phyloP scores from a whole-genome alignment of 2,113 vertebrate genomes.

The Drymodes brunneopygia region DNA sequence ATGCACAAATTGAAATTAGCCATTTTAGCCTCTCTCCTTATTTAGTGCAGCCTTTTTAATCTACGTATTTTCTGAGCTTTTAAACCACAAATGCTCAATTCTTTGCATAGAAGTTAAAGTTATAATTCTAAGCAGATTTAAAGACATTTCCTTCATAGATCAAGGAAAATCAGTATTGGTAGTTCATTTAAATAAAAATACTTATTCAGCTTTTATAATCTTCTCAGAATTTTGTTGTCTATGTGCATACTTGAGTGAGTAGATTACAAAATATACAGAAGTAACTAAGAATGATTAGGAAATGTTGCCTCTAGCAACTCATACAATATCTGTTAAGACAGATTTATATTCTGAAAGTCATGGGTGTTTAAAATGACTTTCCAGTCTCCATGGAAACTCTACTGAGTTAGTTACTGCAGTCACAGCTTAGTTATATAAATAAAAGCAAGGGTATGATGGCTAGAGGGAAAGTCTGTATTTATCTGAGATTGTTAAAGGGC shows the following conservation, averaged over 20 bases:
- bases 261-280: not conserved
- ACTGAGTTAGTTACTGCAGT: not conserved
- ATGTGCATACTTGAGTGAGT: not conserved
- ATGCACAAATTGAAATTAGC: not conserved
- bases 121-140: not conserved
- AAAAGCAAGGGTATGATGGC: not conserved
- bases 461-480: not conserved
- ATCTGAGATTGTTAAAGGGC: not conserved
- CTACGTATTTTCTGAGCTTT: not conserved
- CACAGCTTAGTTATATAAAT: not conserved
- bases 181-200: not conserved
- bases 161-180: not conserved
- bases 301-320: not conserved
- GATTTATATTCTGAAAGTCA: not conserved
- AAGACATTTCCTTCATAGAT: not conserved
- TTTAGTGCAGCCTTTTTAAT: not conserved
- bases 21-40: not conserved
- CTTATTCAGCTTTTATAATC: not conserved
- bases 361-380: slow-evolving; percentile 11
- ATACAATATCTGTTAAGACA: not conserved
- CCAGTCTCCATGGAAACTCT: slow-evolving; percentile 31
- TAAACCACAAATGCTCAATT: not conserved
- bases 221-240: not conserved
- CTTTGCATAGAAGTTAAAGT: not conserved
- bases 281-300: not conserved